Base-by-base conservation (phyloP, 2,113 vertebrate genomes). In the Chascanopsetta lugubris region DNA sequence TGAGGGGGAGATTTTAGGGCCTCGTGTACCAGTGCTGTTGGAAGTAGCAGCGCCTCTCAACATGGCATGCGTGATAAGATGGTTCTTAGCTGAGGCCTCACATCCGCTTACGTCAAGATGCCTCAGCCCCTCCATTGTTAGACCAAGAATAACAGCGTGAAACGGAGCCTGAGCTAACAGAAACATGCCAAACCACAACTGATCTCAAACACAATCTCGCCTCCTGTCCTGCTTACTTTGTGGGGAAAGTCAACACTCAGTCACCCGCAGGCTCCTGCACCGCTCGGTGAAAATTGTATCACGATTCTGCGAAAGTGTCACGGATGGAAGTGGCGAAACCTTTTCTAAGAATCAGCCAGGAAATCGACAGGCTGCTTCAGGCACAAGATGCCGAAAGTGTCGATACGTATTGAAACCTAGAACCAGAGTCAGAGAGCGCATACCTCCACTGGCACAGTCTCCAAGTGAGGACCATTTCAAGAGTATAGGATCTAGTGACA, bases 141-240 rank as follows among this genome's bases (percentile, higher is more conserved):
- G 17, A 9, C 47, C 4, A 47, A 62, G 15, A 57, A 38, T 11
- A 53, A 77, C 27, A 50, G 30, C 32, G 40, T 26, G 12, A 54
- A 59, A 62, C 18, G 62, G 12, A 1, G 8, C 59, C 42, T 61
- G 58, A 72, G 5, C 71, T 25, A 69, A 79, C 55, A 46, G 6
- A 53, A 69, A 13, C 13, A 38, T 56, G 40, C 64, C 15, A 56
- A 65, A 48, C 6, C 15, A 47, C 36, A 60, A 3, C 32, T 56
- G 30, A 10, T 30, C 34, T 75, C 57, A 55, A 59, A 60, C 47
- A 70, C 34, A 40, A 32, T 49, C n/a, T n/a, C 26, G 53, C 45
- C 24, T n/a, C n/a, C 9, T 65, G 34, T 43, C 50, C 29, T 42
- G 34, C 34, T 38, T 38, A 38, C 34, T 38, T 38, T 38, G 34